Evolutionary conservation across 2,888 invertebrate species (phyloP).

Genomic region (Agonopterix alstromeriana): DNA sequence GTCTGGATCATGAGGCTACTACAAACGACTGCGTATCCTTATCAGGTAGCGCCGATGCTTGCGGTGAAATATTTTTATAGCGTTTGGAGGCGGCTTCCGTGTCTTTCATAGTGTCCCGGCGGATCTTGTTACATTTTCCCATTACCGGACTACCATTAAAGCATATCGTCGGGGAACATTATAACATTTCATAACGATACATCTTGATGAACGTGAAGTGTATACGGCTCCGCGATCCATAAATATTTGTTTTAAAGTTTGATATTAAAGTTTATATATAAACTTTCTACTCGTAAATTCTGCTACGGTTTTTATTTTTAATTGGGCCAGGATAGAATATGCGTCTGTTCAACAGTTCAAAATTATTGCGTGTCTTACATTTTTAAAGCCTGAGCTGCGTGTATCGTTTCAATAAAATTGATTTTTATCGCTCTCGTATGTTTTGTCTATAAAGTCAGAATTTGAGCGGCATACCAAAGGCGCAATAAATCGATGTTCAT

Average conservation of each 20-base stretch:
- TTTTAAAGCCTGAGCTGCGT: constrained; percentile 16
- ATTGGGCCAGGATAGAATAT: constrained; percentile 37
- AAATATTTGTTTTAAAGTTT: constrained; percentile 37
- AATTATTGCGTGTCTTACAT: constrained; percentile 18
- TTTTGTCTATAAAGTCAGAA: constrained; percentile 55
- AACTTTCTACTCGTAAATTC: constrained; percentile 33
- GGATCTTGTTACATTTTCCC: constrained; percentile 58
- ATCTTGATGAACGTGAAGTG: constrained; percentile 21
- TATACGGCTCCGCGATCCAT: constrained; percentile 24
- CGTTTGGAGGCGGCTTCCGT: constrained; percentile 58
- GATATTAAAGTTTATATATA: constrained; percentile 19
- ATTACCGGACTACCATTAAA: constrained; percentile 39
- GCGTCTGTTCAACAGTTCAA: constrained; percentile 23
- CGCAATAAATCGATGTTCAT: constrained; percentile 68
- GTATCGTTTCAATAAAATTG: constrained; percentile 49
- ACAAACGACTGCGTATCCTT: constrained; percentile 68
- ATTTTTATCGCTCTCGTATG: constrained; percentile 52
- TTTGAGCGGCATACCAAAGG: constrained; percentile 52
- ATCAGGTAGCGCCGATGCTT: constrained; percentile 64
- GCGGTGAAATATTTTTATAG: constrained; percentile 69
- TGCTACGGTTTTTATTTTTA: constrained; percentile 46
- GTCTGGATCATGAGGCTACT: constrained; percentile 49
- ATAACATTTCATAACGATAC: constrained; percentile 32
- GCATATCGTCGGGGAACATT: constrained; percentile 33
- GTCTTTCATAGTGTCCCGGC: constrained; percentile 37